Percentiles rank a stretch among this genome's conserved stretches.
Conservation (phyloP, 1,140 invertebrate species). For the Mya arenaria region DNA sequence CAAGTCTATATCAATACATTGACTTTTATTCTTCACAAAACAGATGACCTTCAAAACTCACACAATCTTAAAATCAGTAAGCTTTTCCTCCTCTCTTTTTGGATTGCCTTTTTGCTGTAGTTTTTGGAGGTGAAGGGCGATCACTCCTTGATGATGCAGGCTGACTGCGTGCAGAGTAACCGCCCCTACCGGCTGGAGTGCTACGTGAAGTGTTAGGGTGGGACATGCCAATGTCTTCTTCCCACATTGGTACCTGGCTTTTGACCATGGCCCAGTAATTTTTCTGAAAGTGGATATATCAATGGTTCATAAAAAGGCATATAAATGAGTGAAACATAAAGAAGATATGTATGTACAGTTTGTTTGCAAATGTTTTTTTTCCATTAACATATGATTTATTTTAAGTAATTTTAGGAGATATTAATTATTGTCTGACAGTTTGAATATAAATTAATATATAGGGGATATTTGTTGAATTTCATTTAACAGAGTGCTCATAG, state of each 20-base stretch:
- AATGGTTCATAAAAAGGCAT: neutral
- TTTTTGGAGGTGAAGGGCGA: neutral
- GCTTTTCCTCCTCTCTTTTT: no score
- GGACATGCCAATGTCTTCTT: conserved; percentile 38
- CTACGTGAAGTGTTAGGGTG: neutral
- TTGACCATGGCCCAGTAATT: conserved; percentile 57
- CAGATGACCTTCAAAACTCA: no score
- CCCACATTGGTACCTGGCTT: conserved; percentile 55
- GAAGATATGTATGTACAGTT: neutral
- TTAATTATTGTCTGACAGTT: neutral
- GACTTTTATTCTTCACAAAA: no score
- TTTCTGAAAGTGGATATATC: conserved; percentile 14
- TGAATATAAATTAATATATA: no score
- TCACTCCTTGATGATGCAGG: neutral
- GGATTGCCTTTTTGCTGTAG: no score
- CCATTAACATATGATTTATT: neutral
- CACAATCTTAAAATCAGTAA: no score
- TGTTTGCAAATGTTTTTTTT: neutral
- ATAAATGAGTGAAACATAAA: neutral
- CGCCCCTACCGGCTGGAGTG: neutral
- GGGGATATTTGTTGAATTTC: no score
- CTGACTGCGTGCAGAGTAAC: neutral
- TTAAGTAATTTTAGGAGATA: neutral
- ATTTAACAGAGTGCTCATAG: no score
- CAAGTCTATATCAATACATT: no score